Conservation (phyloP, 2,888 invertebrate species). For the Sesamia inferens region DNA sequence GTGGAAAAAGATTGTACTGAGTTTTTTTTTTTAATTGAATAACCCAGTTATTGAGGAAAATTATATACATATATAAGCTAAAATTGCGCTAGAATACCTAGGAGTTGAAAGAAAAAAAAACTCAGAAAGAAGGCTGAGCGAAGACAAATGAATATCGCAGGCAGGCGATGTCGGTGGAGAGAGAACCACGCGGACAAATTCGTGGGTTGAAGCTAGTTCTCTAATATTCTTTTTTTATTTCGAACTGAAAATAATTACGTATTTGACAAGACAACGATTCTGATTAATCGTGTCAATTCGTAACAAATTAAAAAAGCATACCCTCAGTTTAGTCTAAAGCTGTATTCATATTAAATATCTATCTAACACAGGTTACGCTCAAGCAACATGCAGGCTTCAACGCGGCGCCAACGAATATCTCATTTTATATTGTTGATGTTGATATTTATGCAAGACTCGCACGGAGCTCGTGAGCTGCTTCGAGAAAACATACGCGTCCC, state of each 20-base stretch:
- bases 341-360: constrained; percentile 1
- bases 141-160: neutral
- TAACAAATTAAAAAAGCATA: neutral
- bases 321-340: constrained; percentile 4
- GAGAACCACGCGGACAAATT: neutral
- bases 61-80: no score
- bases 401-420: constrained; percentile 38
- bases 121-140: neutral
- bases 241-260: neutral
- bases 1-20: no score
- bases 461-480: constrained; percentile 48
- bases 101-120: neutral
- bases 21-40: no score
- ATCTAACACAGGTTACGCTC: constrained; percentile 5
- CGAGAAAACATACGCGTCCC: constrained; percentile 30
- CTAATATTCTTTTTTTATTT: neutral
- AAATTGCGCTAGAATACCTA: no score
- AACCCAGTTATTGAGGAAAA: no score
- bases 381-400: constrained; percentile 22
- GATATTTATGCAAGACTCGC: constrained; percentile 49
- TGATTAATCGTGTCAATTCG: neutral
- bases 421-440: constrained; percentile 45
- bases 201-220: neutral
- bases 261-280: neutral
- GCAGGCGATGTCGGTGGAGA: neutral